phyloP scores from a whole-genome alignment of 2,113 vertebrate genomes.

The Catharus fuscescens region DNA sequence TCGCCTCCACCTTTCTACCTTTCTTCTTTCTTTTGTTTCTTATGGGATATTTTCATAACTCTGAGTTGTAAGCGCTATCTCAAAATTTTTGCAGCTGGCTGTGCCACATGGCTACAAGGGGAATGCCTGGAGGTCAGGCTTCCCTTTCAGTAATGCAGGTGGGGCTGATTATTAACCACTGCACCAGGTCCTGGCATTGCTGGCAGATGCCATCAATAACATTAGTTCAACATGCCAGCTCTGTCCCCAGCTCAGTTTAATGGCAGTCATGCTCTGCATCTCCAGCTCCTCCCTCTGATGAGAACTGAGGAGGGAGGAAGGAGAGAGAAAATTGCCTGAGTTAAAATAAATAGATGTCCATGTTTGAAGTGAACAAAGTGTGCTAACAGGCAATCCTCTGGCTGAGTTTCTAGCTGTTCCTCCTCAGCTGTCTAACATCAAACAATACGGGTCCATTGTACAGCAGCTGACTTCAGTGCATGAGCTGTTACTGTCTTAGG shows the following conservation, averaged over 20 bases:
- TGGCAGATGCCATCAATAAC: background rate
- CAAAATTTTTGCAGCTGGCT: background rate
- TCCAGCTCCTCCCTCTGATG: background rate
- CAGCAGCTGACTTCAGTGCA: constrained; percentile 25
- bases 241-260: background rate
- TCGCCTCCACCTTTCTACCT: background rate
- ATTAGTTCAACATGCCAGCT: background rate
- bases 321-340: background rate
- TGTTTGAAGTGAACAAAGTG: constrained; percentile 20
- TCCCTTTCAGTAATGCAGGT: background rate
- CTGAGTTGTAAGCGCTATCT: background rate
- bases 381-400: background rate
- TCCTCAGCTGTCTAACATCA: constrained; percentile 40
- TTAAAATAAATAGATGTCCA: background rate
- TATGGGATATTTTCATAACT: background rate
- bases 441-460: background rate
- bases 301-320: background rate
- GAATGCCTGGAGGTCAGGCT: background rate
- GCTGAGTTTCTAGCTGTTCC: constrained; percentile 50
- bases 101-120: background rate
- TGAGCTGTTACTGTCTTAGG: constrained; percentile 37
- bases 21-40: background rate
- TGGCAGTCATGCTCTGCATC: background rate
- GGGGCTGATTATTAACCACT: background rate
- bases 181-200: background rate